Base-by-base conservation (phyloP, 2,797 vertebrate species). In the Mus spretus region DNA sequence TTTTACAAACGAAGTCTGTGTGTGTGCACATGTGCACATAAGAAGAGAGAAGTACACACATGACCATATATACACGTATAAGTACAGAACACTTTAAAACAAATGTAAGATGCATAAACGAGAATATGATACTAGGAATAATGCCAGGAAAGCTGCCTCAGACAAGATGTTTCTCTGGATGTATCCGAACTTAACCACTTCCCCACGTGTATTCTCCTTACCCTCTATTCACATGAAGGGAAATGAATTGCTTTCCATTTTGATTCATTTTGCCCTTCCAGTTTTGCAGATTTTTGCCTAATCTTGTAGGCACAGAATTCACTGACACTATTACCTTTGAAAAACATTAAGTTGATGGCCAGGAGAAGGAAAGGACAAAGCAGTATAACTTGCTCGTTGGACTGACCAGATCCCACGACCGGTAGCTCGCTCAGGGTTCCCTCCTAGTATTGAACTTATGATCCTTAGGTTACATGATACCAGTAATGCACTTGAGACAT, bases 171-270 rank as follows among this genome's bases (percentile, higher is more conserved):
- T 86, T 78, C 90, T 59, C 77, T 72, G 1, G 61, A 59, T 59
- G 63, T 87, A 75, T 93, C 24, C 9, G 75, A 65, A 82, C 61
- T 93, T 53, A 94, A 91, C 61, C n/a, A 93, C 10, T 14, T 87
- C 9, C 79, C 53, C 28, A 28, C 19, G 83, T 13, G 22, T 47
- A 93, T 92, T 93, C 95, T 74, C 37, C 89, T 78, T 59, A 74
- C 84, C 26, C 24, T 88, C 65, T 94, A n/a, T 88, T 95, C 67
- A 44, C 26, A 63, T 89, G 90, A 80, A 93, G 37, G 74, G 1
- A 87, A 96, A 92, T 70, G 67, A 77, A 93, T 87, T 94, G 75
- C 61, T 95, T 97, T 96, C 28, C 12, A 37, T 92, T 97, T 95
- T 13, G 44, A 89, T 95, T 93, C 81, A 96, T 40, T 89, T 95